These are phyloP conservation scores for Theretra japonica DNA, from an alignment of 2,888 invertebrate species.

Conservation along the genomic window DNA sequence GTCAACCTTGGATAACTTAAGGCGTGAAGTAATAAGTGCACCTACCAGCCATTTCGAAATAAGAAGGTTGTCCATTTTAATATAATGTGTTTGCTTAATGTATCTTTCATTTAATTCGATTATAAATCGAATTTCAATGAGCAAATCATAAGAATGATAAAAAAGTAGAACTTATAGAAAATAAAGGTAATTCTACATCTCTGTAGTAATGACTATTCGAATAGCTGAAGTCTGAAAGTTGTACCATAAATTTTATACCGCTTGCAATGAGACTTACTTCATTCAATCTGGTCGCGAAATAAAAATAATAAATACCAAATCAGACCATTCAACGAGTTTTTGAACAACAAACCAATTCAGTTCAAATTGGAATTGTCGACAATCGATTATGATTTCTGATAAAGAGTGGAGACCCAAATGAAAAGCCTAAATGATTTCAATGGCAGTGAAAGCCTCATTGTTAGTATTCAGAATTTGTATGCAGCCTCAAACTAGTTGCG, in stretches of 20 bases:
- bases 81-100: neutral
- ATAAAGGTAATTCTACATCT: too few relatives aligned
- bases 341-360: neutral
- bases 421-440: slow-evolving; percentile 1
- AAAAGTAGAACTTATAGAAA: too few relatives aligned
- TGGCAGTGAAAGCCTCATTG: neutral
- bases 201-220: too few relatives aligned
- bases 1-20: slow-evolving; percentile 1
- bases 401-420: neutral
- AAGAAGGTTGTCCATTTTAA: neutral
- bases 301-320: neutral
- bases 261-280: too few relatives aligned
- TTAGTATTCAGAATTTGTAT: slow-evolving; percentile 6
- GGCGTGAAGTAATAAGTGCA: neutral
- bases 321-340: neutral
- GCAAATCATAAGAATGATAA: too few relatives aligned
- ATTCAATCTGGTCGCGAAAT: too few relatives aligned
- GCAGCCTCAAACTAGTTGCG: neutral
- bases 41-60: neutral
- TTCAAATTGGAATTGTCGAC: neutral
- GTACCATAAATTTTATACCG: too few relatives aligned
- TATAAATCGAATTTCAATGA: too few relatives aligned
- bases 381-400: slow-evolving; percentile 2
- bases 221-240: too few relatives aligned
- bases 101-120: too few relatives aligned